phyloP scores from a whole-genome alignment of 2,888 invertebrate species.

The Perizoma affinitatum region DNA sequence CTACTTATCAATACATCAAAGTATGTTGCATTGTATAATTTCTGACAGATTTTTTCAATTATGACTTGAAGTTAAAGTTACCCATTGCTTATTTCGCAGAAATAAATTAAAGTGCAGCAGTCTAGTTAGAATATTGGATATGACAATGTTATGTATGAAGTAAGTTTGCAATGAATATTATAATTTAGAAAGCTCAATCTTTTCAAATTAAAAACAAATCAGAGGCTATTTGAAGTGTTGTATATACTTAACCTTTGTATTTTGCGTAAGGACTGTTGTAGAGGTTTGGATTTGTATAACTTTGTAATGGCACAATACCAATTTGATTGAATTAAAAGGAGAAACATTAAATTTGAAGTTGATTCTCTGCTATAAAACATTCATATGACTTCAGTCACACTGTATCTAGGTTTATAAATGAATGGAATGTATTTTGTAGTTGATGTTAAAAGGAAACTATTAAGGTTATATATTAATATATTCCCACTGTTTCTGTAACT shows the following conservation, averaged over 20 bases:
- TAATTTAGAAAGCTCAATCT: background rate
- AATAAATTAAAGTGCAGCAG: too few relatives aligned
- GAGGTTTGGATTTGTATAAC: background rate
- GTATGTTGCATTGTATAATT: too few relatives aligned
- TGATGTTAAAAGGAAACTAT: conserved; percentile 8
- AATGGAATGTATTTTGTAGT: conserved; percentile 2
- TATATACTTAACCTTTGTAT: background rate
- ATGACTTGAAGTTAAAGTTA: too few relatives aligned
- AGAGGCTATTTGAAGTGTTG: conserved; percentile 7
- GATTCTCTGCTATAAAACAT: too few relatives aligned
- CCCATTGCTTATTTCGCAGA: too few relatives aligned
- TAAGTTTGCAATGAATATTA: background rate
- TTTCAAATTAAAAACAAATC: background rate
- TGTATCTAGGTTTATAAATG: conserved; percentile 1
- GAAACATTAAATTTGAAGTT: too few relatives aligned
- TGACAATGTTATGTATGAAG: too few relatives aligned
- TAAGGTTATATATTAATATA: conserved; percentile 9
- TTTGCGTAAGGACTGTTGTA: background rate
- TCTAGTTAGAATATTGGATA: too few relatives aligned
- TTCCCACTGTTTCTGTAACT: conserved; percentile 7
- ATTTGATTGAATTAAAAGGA: too few relatives aligned
- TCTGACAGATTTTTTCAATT: too few relatives aligned
- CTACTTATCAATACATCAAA: too few relatives aligned
- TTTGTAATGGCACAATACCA: background rate
- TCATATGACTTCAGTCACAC: background rate